Evolutionary conservation across 2,888 invertebrate genomes (phyloP), one percentile per base, ranked within the genome.

Genomic region (Orthosia cruda): DNA sequence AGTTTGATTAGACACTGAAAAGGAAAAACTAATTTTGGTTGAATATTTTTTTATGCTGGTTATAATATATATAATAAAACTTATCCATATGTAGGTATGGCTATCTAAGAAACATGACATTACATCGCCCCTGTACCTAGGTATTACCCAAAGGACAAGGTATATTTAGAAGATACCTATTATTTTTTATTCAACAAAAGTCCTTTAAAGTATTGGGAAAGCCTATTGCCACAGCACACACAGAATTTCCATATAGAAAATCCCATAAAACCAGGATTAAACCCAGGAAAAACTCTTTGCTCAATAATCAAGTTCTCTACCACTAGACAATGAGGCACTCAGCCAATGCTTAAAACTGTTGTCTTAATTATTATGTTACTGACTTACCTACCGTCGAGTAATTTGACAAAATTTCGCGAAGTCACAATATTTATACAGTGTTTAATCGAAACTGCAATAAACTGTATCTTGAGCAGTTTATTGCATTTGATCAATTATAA

Each of bases 401-500:
- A 75, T 83, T 84, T 86, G 78, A 13, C 1, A 32, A 15, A 47
- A 49, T 16, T 57, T 59, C 45, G 0, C 49, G 11, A 49, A 67
- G 5, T 16, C 16, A 13, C 70, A 57, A 40, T 83, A 88, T 88
- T 74, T 88, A 88, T 88, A 88, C 77, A 64, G 13, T 16, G 61
- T 57, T 55, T 80, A 80, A 81, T 75, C 86, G 74, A 82, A 58
- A 79, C 72, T 74, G 71, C 75, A 84, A 84, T 86, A 87, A 88
- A 84, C 63, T 54, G 57, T 82, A 89, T 87, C 86, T 83, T 67
- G 23, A 76, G 20, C 59, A 64, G 45, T 87, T 89, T 87, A 87
- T 86, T 83, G 77, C 79, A 83, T 70, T 74, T 61, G 23, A 75
- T 79, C 66, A 62, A 7, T 65, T 54, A 61, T 75, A 74, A 61